Percentiles rank a stretch among this genome's conserved stretches.
These are phyloP conservation scores for Drosophila repletoides DNA, from an alignment of 1,140 invertebrate genomes.

Conservation along the genomic window DNA sequence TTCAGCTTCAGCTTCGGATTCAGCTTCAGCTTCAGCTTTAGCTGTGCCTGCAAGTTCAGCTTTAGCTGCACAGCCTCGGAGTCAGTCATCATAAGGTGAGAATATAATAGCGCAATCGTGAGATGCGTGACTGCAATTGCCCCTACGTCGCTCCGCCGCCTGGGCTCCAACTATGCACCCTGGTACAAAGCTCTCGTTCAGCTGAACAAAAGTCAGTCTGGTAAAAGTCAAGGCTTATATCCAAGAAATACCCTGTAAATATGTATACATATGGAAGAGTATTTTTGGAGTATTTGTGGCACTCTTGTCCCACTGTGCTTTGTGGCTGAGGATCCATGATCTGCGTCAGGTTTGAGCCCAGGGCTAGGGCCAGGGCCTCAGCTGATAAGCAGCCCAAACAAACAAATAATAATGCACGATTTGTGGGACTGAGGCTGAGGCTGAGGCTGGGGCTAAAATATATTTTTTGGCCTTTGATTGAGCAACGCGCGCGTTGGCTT, in stretches of 20 bases:
- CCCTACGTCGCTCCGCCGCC: conserved; percentile 72
- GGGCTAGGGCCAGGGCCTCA: conserved; percentile 25
- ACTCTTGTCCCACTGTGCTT: conserved; percentile 31
- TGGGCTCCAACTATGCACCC: conserved; percentile 40
- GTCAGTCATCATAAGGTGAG: conserved; percentile 80
- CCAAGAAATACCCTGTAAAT: background rate
- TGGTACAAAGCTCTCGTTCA: conserved; percentile 10
- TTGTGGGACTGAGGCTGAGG: conserved; percentile 48
- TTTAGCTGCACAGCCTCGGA: conserved; percentile 33
- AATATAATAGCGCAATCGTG: conserved; percentile 79
- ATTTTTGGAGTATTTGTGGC: background rate
- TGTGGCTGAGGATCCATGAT: conserved; percentile 45
- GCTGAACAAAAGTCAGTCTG: too few relatives aligned
- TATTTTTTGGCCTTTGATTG: conserved; percentile 57
- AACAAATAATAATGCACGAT: conserved; percentile 79
- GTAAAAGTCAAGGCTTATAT: too few relatives aligned
- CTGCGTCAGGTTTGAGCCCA: conserved; percentile 23
- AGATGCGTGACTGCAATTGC: conserved; percentile 80
- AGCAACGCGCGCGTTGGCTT: conserved; percentile 54
- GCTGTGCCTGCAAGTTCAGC: conserved; percentile 34
- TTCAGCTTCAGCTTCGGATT: conserved; percentile 20
- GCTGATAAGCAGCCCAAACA: conserved; percentile 77
- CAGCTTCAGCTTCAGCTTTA: conserved; percentile 15
- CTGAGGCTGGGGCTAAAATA: background rate
- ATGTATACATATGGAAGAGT: too few relatives aligned